Conservation (phyloP, 37 sponge, comb jelly and placozoan genomes). For the Eunapius fragilis region DNA sequence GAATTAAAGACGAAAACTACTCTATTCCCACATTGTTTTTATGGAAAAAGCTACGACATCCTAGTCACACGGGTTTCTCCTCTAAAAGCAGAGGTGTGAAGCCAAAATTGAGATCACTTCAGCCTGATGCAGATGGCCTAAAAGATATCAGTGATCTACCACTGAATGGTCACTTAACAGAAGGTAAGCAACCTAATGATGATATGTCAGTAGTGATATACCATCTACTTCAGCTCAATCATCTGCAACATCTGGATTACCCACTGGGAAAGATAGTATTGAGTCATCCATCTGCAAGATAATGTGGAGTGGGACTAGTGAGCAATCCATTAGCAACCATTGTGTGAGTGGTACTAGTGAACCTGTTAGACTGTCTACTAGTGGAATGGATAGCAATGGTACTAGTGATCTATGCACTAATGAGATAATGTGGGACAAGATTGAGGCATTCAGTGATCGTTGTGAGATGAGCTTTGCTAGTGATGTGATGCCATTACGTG, state of each 20-base stretch:
- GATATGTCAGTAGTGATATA: neutral
- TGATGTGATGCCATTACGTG: neutral
- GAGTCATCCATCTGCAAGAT: neutral
- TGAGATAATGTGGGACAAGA: neutral
- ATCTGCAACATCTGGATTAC: neutral
- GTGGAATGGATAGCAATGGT: slow-evolving; percentile 28
- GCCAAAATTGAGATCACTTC: neutral
- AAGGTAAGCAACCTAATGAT: neutral
- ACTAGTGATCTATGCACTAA: neutral
- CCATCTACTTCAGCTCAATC: neutral
- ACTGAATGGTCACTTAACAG: neutral
- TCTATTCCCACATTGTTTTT: neutral
- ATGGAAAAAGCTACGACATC: neutral
- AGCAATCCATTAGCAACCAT: neutral
- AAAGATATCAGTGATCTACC: too few species aligned
- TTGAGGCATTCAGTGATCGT: neutral
- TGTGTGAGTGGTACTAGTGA: neutral
- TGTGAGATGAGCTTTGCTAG: neutral
- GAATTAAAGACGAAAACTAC: neutral
- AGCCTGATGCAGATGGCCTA: neutral
- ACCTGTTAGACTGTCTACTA: slow-evolving; percentile 7
- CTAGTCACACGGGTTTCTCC: neutral
- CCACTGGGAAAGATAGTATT: neutral
- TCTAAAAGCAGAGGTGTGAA: neutral
- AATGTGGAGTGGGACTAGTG: neutral